These are phyloP conservation scores for Macrotis lagotis DNA, from an alignment of 2,113 vertebrate genomes.

Conservation along the genomic window DNA sequence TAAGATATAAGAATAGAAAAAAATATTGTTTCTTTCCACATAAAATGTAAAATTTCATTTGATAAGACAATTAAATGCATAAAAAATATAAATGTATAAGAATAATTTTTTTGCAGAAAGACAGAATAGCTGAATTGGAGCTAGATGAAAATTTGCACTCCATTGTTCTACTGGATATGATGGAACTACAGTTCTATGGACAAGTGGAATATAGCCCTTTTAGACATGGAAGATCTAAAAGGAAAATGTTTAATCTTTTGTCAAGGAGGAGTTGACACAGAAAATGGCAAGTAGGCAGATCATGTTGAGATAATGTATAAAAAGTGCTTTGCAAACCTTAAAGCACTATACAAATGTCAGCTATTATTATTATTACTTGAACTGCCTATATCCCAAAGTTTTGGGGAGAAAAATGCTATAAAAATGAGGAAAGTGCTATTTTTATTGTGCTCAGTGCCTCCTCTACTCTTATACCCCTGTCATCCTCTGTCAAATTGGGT, in stretches of 20 bases:
- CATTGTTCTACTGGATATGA: neutral
- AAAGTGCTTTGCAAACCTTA: conserved; percentile 2
- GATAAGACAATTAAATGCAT: conserved; percentile 12
- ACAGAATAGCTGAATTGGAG: neutral
- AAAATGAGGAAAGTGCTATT: neutral
- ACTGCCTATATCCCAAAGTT: neutral
- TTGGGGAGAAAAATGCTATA: neutral
- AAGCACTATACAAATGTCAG: neutral
- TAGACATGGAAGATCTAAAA: neutral
- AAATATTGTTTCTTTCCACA: neutral
- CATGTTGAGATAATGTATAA: conserved; percentile 20
- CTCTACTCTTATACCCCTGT: conserved; percentile 23
- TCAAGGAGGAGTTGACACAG: conserved; percentile 1
- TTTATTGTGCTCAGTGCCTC: neutral
- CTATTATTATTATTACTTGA: neutral
- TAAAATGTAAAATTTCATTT: neutral
- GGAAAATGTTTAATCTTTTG: conserved; percentile 21
- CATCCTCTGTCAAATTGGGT: neutral
- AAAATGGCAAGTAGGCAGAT: conserved; percentile 5
- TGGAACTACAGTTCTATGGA: neutral
- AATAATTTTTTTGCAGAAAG: conserved; percentile 26
- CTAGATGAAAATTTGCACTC: neutral
- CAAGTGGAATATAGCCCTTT: neutral
- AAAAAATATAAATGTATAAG: conserved; percentile 1
- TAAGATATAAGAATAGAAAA: neutral